Conservation (phyloP, 2,797 vertebrate species). For the Fistularia tabacaria region DNA sequence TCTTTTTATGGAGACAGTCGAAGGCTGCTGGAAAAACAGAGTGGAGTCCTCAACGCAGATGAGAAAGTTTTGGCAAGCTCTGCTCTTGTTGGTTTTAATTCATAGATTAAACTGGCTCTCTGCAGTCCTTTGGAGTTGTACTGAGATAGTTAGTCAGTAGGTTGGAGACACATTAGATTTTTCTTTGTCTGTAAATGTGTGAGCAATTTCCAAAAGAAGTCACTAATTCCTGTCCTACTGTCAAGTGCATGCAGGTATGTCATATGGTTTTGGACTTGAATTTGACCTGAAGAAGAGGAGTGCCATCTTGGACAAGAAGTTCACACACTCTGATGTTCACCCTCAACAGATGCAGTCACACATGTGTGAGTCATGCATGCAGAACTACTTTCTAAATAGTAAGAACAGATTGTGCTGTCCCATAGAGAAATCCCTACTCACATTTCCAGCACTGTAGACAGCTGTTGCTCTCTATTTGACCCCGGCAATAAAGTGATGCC, state of each 20-base stretch:
- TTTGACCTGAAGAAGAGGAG: too few relatives aligned
- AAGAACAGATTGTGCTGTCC: constrained; percentile 42
- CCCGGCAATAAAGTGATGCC: constrained; percentile 3
- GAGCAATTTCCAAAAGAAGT: too few relatives aligned
- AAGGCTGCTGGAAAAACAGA: constrained; percentile 29
- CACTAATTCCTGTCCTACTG: constrained; percentile 2
- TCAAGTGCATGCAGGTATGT: constrained; percentile 5
- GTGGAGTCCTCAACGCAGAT: constrained; percentile 26
- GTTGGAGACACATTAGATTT: not conserved
- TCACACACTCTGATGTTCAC: constrained; percentile 1
- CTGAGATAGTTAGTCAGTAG: not conserved
- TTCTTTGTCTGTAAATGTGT: too few relatives aligned
- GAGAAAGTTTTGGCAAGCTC: constrained; percentile 41
- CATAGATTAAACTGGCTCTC: constrained; percentile 22
- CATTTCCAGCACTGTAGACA: constrained; percentile 28
- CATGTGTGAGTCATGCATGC: constrained; percentile 24
- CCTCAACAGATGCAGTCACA: not conserved
- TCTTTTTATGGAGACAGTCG: constrained; percentile 69
- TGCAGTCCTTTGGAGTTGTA: not conserved
- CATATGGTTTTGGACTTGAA: too few relatives aligned
- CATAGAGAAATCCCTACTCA: constrained; percentile 19
- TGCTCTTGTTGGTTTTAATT: constrained; percentile 27
- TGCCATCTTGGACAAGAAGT: constrained; percentile 1
- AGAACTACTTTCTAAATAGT: constrained; percentile 20
- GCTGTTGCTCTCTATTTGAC: constrained; percentile 25